phyloP scores from a whole-genome alignment of 2,113 vertebrate species.

The Cynoglossus semilaevis region DNA sequence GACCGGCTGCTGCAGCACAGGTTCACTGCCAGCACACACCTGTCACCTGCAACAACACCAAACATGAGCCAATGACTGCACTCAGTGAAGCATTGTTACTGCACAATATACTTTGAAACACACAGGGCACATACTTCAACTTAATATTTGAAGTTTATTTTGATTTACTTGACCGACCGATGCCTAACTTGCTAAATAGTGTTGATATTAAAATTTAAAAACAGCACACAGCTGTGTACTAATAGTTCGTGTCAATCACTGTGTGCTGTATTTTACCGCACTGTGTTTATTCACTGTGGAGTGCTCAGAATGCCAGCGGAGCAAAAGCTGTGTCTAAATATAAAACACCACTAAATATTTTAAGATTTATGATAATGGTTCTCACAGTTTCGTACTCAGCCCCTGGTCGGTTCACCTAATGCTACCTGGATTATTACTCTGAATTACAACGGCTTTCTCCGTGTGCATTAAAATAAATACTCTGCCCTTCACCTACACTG shows the following conservation, averaged over 20 bases:
- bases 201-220: no score
- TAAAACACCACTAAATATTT: constrained; percentile 9
- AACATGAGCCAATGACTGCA: constrained; percentile 32
- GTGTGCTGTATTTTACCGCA: no score
- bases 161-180: no score
- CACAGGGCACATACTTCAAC: no score
- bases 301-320: background rate
- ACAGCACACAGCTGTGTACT: background rate
- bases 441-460: background rate
- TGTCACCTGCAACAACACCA: constrained; percentile 56
- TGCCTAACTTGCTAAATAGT: no score
- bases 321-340: constrained; percentile 11
- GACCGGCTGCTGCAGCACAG: constrained; percentile 34
- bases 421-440: constrained; percentile 5
- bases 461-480: constrained; percentile 3
- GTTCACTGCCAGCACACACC: constrained; percentile 51
- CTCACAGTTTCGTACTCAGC: constrained; percentile 2
- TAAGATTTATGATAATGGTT: constrained; percentile 11
- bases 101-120: background rate
- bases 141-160: no score
- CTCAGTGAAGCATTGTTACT: constrained; percentile 9
- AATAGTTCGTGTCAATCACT: background rate
- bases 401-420: constrained; percentile 14
- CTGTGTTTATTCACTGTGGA: constrained; percentile 4
- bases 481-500: background rate